Percentiles rank a stretch among this genome's conserved stretches.
Evolutionary conservation across 37 sponge, comb jelly and placozoan genomes (phyloP).

Genomic region (Aphrocallistes beatrix): DNA sequence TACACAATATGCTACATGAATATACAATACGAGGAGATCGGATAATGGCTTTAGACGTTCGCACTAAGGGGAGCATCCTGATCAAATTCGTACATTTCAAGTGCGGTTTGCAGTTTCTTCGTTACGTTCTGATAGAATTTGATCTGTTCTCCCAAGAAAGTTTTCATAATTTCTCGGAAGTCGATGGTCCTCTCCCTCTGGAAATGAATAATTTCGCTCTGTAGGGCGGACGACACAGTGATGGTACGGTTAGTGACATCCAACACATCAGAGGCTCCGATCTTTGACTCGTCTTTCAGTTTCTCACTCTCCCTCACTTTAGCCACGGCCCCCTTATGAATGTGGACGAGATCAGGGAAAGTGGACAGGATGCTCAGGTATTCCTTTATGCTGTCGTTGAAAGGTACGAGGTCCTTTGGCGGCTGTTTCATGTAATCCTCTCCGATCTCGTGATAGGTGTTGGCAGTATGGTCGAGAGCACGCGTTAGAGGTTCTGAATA

Average conservation of each 20-base stretch:
- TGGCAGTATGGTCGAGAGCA: not conserved
- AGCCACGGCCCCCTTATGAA: constrained; percentile 43
- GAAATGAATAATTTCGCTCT: constrained; percentile 82
- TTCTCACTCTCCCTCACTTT: constrained; percentile 60
- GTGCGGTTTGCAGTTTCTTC: not conserved
- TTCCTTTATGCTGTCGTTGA: constrained; percentile 70
- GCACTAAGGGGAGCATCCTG: not conserved
- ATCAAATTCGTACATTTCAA: constrained; percentile 8
- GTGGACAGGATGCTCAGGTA: constrained; percentile 69
- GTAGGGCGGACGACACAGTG: constrained; percentile 17
- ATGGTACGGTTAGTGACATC: not conserved
- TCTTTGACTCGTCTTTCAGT: constrained; percentile 66
- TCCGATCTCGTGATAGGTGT: not conserved
- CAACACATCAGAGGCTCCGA: constrained; percentile 38
- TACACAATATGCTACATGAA: constrained; percentile 2
- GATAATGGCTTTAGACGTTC: not conserved
- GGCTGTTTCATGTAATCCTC: constrained; percentile 41
- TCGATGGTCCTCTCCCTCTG: constrained; percentile 73
- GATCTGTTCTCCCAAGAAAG: constrained; percentile 53
- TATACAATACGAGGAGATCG: not conserved
- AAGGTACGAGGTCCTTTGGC: constrained; percentile 63
- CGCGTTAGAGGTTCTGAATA: constrained; percentile 2
- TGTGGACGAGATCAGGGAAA: constrained; percentile 58
- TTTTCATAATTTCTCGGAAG: constrained; percentile 62
- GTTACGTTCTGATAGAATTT: constrained; percentile 67